phyloP scores from a whole-genome alignment of 2,113 vertebrate genomes.

The Chlorodrepanis virens region DNA sequence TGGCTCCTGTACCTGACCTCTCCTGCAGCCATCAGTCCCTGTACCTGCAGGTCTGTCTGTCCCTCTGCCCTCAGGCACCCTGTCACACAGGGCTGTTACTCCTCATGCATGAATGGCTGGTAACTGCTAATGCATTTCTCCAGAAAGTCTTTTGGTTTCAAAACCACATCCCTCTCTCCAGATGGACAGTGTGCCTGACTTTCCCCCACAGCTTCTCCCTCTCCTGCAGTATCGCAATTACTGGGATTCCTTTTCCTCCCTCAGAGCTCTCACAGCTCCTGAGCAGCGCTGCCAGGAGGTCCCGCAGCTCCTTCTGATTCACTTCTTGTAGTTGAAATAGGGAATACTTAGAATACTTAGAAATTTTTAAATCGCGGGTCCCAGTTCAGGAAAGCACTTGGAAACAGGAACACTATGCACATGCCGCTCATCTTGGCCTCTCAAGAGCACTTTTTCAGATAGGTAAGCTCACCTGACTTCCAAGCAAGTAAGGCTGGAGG shows the following conservation, averaged over 20 bases:
- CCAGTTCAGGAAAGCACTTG: conserved; percentile 36
- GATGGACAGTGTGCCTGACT: neutral
- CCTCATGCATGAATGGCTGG: neutral
- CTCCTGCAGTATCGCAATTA: neutral
- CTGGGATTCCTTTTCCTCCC: conserved; percentile 32
- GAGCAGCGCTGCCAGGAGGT: neutral
- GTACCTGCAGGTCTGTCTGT: neutral
- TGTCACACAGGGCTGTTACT: neutral
- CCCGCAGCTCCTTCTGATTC: neutral
- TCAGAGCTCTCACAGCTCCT: conserved; percentile 4
- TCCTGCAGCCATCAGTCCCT: neutral
- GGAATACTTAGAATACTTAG: conserved; percentile 17
- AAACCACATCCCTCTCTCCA: neutral
- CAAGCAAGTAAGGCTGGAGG: neutral
- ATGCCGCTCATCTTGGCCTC: neutral
- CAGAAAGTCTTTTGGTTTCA: neutral
- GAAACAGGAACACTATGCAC: conserved; percentile 32
- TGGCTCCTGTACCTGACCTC: neutral
- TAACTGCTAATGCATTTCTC: neutral
- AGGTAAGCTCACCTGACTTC: conserved; percentile 12
- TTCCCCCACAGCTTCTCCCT: neutral
- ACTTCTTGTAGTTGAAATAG: conserved; percentile 3
- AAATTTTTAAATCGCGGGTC: neutral
- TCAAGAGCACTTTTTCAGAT: conserved; percentile 10
- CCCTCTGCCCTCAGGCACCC: neutral